phyloP scores from a whole-genome alignment of 1,140 invertebrate genomes.

The Euura saliciscinereae region DNA sequence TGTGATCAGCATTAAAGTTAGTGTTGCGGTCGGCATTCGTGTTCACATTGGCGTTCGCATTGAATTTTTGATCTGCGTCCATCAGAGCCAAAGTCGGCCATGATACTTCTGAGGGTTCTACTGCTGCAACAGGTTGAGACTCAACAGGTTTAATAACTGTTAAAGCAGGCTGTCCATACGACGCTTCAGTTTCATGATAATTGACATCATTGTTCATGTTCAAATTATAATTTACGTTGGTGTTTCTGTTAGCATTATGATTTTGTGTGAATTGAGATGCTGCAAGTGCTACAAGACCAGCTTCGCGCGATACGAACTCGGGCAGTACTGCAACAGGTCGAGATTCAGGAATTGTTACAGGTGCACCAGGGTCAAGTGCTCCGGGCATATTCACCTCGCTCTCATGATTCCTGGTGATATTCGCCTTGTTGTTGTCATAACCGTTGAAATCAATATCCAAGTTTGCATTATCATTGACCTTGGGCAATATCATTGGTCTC shows the following conservation, averaged over 20 bases:
- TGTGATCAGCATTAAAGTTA: not conserved
- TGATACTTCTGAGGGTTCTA: slow-evolving; percentile 24
- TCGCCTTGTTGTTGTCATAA: too few relatives aligned
- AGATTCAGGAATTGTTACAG: not conserved
- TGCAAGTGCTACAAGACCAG: not conserved
- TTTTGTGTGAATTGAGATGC: not conserved
- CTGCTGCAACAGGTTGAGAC: slow-evolving; percentile 35
- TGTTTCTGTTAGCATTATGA: not conserved
- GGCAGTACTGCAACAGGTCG: not conserved
- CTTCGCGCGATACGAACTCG: not conserved
- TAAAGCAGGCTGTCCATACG: not conserved
- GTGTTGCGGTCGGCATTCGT: not conserved
- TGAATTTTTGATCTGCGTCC: not conserved
- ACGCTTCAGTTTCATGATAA: not conserved
- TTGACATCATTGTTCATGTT: not conserved
- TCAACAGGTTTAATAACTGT: slow-evolving; percentile 34
- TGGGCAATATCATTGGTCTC: too few relatives aligned
- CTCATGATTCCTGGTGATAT: not conserved
- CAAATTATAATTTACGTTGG: not conserved
- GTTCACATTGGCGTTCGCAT: slow-evolving; percentile 20
- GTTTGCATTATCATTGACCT: too few relatives aligned
- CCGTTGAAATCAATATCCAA: too few relatives aligned
- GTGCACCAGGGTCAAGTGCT: not conserved
- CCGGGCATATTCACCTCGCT: not conserved
- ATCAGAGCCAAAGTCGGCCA: slow-evolving; percentile 24